Conservation (phyloP, 2,797 vertebrate species). For the Gymnoscopelus braueri region DNA sequence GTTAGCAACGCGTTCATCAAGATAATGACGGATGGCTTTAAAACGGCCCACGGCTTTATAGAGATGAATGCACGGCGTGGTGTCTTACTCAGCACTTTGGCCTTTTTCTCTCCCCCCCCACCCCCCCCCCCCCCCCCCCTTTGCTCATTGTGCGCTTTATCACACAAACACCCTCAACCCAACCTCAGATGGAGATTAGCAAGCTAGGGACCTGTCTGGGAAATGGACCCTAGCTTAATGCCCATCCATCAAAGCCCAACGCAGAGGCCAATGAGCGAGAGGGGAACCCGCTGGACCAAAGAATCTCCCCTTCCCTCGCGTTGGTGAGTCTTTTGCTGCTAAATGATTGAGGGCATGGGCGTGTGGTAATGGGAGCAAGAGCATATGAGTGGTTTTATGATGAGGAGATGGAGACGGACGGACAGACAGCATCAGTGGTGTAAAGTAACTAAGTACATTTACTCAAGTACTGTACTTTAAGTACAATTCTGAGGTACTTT, state of each 20-base stretch:
- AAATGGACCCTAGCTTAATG: conserved; percentile 80
- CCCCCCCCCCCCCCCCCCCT: conserved; percentile 23
- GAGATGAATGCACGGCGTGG: conserved; percentile 83
- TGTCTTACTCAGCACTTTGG: conserved; percentile 85
- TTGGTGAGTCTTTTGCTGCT: conserved; percentile 68
- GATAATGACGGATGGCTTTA: conserved; percentile 87
- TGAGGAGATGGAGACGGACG: conserved; percentile 17
- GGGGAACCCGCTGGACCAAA: conserved; percentile 36
- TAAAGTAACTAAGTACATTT: no score
- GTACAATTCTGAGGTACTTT: no score
- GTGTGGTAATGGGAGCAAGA: conserved; percentile 30
- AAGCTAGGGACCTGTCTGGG: conserved; percentile 61
- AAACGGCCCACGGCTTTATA: conserved; percentile 77
- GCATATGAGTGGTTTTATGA: conserved; percentile 1
- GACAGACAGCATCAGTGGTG: not conserved
- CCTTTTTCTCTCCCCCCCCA: conserved; percentile 41
- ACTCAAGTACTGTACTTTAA: no score
- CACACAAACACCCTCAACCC: conserved; percentile 73
- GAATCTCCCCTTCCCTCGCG: conserved; percentile 22
- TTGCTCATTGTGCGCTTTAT: conserved; percentile 75
- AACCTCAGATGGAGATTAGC: conserved; percentile 79
- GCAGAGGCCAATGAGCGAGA: conserved; percentile 26
- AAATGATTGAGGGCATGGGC: conserved; percentile 70
- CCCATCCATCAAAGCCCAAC: conserved; percentile 76
- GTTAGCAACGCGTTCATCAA: conserved; percentile 80